These are phyloP conservation scores for Phyllotreta cruciferae DNA, from an alignment of 2,888 invertebrate species.

Conservation along the genomic window DNA sequence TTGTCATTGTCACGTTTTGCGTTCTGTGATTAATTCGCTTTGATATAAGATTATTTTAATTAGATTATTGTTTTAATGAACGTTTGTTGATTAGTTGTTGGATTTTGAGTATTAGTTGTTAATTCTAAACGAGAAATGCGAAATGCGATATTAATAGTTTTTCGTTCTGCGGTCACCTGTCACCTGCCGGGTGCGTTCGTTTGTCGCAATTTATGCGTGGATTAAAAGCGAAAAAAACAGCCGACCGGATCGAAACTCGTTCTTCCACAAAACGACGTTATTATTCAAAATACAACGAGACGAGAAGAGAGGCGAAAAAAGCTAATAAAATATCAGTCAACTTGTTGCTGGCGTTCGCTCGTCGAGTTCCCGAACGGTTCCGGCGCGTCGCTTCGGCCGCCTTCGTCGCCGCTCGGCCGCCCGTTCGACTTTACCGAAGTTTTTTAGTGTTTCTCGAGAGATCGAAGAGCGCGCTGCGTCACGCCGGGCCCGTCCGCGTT, in stretches of 20 bases:
- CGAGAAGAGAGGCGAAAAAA: slow-evolving; percentile 31
- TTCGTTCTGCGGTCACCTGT: too few relatives aligned
- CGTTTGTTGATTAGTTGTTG: too few relatives aligned
- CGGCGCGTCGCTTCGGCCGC: slow-evolving; percentile 17
- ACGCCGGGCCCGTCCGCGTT: slow-evolving; percentile 30
- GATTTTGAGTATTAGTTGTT: too few relatives aligned
- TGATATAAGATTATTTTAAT: too few relatives aligned
- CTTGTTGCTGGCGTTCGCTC: slow-evolving; percentile 43
- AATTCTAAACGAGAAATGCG: too few relatives aligned
- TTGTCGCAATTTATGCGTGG: too few relatives aligned
- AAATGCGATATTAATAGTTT: too few relatives aligned
- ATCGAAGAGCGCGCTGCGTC: background rate
- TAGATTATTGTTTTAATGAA: too few relatives aligned
- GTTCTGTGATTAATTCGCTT: too few relatives aligned
- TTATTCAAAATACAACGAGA: slow-evolving; percentile 40
- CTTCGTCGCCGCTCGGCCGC: slow-evolving; percentile 19
- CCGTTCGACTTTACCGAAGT: background rate
- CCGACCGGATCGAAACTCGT: slow-evolving; percentile 35
- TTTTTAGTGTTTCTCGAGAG: slow-evolving; percentile 1
- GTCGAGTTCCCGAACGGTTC: slow-evolving; percentile 25
- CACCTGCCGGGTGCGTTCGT: too few relatives aligned
- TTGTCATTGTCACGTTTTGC: too few relatives aligned
- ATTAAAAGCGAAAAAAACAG: slow-evolving; percentile 25
- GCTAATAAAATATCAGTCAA: slow-evolving; percentile 44
- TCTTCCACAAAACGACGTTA: slow-evolving; percentile 40